Percentiles rank a stretch among this genome's conserved stretches.
Conservation (phyloP, 2,797 vertebrate genomes). For the Sitta carolinensis region DNA sequence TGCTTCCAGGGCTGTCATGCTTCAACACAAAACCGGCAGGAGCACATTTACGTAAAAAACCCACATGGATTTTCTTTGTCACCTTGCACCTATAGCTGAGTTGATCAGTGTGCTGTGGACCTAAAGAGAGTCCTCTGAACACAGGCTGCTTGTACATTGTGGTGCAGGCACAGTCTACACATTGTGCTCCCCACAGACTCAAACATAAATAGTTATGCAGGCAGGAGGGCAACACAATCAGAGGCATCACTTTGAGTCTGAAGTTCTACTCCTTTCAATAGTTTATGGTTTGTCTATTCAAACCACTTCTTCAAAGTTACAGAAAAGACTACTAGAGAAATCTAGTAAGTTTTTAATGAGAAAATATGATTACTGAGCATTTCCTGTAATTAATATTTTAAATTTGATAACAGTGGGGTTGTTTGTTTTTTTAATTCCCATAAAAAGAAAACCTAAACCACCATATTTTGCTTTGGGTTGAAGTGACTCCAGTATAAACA, state of each 20-base stretch:
- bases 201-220: background rate
- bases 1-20: background rate
- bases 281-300: background rate
- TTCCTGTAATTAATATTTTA: background rate
- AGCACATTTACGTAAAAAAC: background rate
- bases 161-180: fast-evolving
- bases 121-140: background rate
- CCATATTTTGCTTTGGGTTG: background rate
- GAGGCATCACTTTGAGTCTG: background rate
- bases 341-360: background rate
- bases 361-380: background rate
- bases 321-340: background rate
- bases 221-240: background rate
- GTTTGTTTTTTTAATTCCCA: background rate
- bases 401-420: background rate
- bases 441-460: background rate
- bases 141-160: background rate
- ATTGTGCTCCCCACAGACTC: fast-evolving
- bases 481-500: background rate
- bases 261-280: background rate
- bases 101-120: background rate
- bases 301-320: background rate
- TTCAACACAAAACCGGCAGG: background rate
- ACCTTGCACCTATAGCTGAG: background rate
- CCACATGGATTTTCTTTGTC: background rate